Evolutionary conservation across 2,888 invertebrate species (phyloP).

Genomic region (Cosmopolites sordidus): DNA sequence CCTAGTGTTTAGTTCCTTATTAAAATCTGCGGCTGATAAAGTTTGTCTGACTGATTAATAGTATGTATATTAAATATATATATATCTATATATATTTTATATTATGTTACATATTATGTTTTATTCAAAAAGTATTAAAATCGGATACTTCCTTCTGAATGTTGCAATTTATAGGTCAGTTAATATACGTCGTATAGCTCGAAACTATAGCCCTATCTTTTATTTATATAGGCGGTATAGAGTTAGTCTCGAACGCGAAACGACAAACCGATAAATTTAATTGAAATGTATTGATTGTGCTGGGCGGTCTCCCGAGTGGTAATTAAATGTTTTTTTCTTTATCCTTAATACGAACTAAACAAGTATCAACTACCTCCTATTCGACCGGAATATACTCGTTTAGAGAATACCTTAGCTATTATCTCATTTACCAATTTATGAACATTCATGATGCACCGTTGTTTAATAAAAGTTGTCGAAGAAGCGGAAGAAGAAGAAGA

Average conservation of each 20-base stretch:
- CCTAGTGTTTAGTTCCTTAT: too few species aligned
- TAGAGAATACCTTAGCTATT: neutral
- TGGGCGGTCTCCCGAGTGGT: slow-evolving; percentile 32
- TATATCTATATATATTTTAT: too few species aligned
- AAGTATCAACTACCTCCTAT: neutral
- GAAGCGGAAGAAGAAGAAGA: neutral
- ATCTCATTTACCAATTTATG: neutral
- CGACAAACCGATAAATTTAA: slow-evolving; percentile 40
- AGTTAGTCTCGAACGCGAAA: neutral
- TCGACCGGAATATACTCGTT: slow-evolving; percentile 5
- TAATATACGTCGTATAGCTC: too few species aligned
- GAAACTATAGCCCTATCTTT: slow-evolving; percentile 1
- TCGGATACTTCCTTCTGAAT: too few species aligned
- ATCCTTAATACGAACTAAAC: slow-evolving; percentile 2
- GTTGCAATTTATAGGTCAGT: too few species aligned
- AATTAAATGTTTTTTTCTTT: slow-evolving; percentile 12
- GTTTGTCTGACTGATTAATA: too few species aligned
- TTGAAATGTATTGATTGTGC: slow-evolving; percentile 42
- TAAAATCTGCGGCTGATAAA: too few species aligned
- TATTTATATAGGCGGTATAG: slow-evolving; percentile 3
- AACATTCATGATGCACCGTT: neutral
- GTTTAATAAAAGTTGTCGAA: neutral
- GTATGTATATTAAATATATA: too few species aligned
- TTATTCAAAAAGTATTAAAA: too few species aligned
- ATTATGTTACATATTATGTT: too few species aligned